phyloP scores from a whole-genome alignment of 64 coral and sea anemone species.

The Pachyseris speciosa region DNA sequence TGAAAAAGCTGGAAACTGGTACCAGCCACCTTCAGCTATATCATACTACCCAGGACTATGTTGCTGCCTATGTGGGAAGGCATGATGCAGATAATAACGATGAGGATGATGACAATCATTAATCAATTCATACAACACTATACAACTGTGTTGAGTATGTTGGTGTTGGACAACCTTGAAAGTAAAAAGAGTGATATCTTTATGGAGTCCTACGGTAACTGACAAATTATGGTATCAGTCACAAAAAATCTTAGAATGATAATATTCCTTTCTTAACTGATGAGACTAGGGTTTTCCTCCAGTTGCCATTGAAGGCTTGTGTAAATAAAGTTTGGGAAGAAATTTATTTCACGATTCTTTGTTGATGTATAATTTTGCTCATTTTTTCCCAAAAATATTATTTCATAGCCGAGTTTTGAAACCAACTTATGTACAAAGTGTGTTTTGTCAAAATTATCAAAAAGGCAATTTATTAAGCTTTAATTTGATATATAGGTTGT shows the following conservation, averaged over 20 bases:
- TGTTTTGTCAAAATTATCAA: background rate
- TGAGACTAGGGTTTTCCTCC: background rate
- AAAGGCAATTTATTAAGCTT: background rate
- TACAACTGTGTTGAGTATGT: background rate
- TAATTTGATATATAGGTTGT: background rate
- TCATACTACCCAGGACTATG: background rate
- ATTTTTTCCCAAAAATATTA: background rate
- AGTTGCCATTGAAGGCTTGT: background rate
- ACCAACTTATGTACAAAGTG: background rate
- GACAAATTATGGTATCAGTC: background rate
- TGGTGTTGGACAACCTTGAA: background rate
- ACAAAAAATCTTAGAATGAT: background rate
- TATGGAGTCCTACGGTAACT: background rate
- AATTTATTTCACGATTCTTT: background rate
- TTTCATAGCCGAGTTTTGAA: background rate
- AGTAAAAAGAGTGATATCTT: background rate
- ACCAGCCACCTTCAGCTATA: too few species aligned
- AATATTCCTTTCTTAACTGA: background rate
- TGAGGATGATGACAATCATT: background rate
- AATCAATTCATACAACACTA: background rate
- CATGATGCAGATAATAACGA: background rate
- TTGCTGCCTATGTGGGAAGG: background rate
- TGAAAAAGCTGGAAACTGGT: too few species aligned
- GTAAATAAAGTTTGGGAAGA: background rate
- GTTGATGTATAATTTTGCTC: background rate